Evolutionary conservation across 2,888 invertebrate genomes (phyloP), one percentile per base, ranked within the genome.

Genomic region (Stenolophus ochropezus): DNA sequence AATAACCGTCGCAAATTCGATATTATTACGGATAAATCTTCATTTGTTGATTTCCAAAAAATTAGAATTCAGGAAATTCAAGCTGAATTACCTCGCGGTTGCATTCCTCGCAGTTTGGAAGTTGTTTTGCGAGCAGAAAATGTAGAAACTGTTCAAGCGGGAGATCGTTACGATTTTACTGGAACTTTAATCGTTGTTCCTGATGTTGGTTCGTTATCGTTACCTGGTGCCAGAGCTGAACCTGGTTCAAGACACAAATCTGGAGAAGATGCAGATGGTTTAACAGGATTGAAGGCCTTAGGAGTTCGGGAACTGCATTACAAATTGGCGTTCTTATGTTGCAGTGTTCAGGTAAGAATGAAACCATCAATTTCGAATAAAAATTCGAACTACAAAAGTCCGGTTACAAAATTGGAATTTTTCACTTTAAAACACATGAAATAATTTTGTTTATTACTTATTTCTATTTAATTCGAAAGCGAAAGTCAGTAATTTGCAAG

Each of bases 31-130:
- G 97, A 98, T 89, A 97, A 97, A 88, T 98, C 98, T 0, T 90
- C 94, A 20, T 99, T 99, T 90, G 95, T 99, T 0, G 99, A 99
- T 90, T 99, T 99, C 88, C 99, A 99, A 91, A 99, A 99, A 91
- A 88, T 95, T 1, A 92, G 98, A 79, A 96, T 99, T 84, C 99
- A 99, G 89, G 99, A 99, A 90, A 97, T 97, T 0, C 99, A 99
- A 89, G 94, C 97, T 0, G 99, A 99, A 88, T 90, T 99, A 33
- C 99, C 99, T 0, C 91, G 98, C 61, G 99, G 99, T 2, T 96
- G 97, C 86, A 98, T 99, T 86, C 99, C 99, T 0, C 92, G 99
- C 49, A 97, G 97, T 82, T 93, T 99, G 56, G 99, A 99, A 90
- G 93, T 99, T 42, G 94, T 99, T 85, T 90, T 99, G 75, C 91